Percentiles rank a stretch among this genome's conserved stretches.
These are phyloP conservation scores for Acrossocheilus wenchowensis DNA, from an alignment of 2,797 vertebrate species.

Conservation along the genomic window DNA sequence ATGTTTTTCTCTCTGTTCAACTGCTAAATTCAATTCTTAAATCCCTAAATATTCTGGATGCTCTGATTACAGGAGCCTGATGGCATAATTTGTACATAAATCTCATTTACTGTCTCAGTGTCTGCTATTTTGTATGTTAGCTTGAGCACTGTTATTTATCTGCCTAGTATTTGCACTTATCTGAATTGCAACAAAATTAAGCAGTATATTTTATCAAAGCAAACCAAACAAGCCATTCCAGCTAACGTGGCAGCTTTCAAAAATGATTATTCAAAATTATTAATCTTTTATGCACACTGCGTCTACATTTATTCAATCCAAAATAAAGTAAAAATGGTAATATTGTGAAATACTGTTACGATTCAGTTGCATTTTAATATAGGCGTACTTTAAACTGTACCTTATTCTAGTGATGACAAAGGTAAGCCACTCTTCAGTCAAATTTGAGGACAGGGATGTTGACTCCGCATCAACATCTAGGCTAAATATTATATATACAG, in stretches of 20 bases:
- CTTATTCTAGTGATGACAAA: neutral
- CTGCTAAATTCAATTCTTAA: slow-evolving; percentile 51
- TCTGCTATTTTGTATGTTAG: slow-evolving; percentile 57
- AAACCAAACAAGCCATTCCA: neutral
- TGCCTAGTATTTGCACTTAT: slow-evolving; percentile 56
- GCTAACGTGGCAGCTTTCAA: neutral
- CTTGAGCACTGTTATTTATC: slow-evolving; percentile 59
- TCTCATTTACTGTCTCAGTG: slow-evolving; percentile 57
- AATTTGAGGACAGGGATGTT: neutral
- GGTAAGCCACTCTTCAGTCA: neutral
- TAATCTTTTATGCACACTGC: neutral
- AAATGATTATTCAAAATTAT: neutral
- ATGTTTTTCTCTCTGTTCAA: slow-evolving; percentile 49
- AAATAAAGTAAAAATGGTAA: neutral
- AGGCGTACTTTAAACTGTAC: neutral
- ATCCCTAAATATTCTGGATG: slow-evolving; percentile 57
- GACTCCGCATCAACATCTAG: too few species aligned
- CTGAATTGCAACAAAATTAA: slow-evolving; percentile 19
- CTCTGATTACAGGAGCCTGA: slow-evolving; percentile 57
- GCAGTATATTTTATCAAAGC: neutral
- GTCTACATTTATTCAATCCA: neutral
- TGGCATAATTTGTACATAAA: slow-evolving; percentile 59
- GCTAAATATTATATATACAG: too few species aligned
- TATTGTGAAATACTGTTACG: neutral
- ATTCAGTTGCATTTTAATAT: neutral